Percentiles rank a stretch among this genome's conserved stretches.
phyloP scores from a whole-genome alignment of 1,140 invertebrate genomes.

The Heliothis virescens region DNA sequence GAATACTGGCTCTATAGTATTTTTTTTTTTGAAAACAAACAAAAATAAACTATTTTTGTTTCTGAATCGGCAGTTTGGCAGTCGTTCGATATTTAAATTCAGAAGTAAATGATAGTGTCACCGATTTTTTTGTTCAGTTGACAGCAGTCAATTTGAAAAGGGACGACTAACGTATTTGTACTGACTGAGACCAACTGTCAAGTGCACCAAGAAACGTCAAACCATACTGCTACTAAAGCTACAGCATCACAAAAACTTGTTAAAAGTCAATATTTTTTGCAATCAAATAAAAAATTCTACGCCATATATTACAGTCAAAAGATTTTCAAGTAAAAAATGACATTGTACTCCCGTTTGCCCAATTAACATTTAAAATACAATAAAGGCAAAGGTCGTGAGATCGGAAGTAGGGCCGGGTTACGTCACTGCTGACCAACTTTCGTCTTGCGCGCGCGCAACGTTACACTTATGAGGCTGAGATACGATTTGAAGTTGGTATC shows the following conservation, averaged over 20 bases:
- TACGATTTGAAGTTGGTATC: neutral
- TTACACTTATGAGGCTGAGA: neutral
- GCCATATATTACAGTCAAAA: neutral
- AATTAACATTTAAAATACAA: slow-evolving; percentile 35
- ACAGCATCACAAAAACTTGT: neutral
- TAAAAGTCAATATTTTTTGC: neutral
- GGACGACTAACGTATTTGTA: too few relatives aligned
- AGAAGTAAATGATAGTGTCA: too few relatives aligned
- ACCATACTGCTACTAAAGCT: too few relatives aligned
- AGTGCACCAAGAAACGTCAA: too few relatives aligned
- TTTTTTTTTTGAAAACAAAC: too few relatives aligned
- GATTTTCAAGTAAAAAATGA: slow-evolving; percentile 15
- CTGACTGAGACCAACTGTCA: too few relatives aligned
- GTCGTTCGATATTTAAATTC: too few relatives aligned
- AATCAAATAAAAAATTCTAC: neutral
- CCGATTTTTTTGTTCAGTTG: too few relatives aligned
- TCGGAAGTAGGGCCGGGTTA: slow-evolving; percentile 48
- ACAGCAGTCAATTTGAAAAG: too few relatives aligned
- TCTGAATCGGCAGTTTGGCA: too few relatives aligned
- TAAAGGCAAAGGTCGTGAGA: slow-evolving; percentile 32
- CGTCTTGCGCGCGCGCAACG: slow-evolving; percentile 17
- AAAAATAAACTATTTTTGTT: too few relatives aligned
- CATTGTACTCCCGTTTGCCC: slow-evolving; percentile 17
- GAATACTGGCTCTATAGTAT: neutral
- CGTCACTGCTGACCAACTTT: slow-evolving; percentile 45